Evolutionary conservation across 1,140 invertebrate species (phyloP), one percentile per base, ranked within the genome.

Genomic region (Arion vulgaris): DNA sequence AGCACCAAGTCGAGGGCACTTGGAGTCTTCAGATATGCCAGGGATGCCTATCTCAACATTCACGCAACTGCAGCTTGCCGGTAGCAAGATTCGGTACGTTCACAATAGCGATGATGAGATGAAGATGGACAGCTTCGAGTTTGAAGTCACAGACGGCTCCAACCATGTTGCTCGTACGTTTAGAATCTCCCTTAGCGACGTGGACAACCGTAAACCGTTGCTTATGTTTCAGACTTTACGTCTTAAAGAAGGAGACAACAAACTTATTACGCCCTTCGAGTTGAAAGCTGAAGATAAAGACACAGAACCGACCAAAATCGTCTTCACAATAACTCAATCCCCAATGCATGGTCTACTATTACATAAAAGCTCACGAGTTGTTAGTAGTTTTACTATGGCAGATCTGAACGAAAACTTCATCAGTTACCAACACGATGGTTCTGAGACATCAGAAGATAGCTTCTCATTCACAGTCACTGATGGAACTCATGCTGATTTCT

Each of bases 51-150:
- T 93, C 26, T 89, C 90, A 0, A 86, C 85, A 7, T 93, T 93
- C 85, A 92, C 91, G 5, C 92, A 92, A 73, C 81, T 92, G 13
- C 89, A 93, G 73, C 83, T 93, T 39, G 92, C 90, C 7, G 92
- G 90, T 1, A 92, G 89, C 81, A 92, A 92, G 83, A 90, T 93
- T 32, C 85, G 86, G 11, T 93, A 93, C 83, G 87, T 91, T 0
- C 92, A 93, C 85, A 88, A 85, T 53, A 85, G 86, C 19, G 84
- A 89, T 19, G 91, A 92, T 84, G 92, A 93, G 87, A 88, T 90
- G 19, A 92, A 91, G 85, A 90, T 91, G 87, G 93, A 93, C 84
- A 89, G 88, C 69, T 93, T 93, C 85, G 91, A 93, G 83, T 93
- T 93, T 84, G 92, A 93, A 84, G 92, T 93, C 13, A 92, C 90